Conservation (phyloP, 1,140 invertebrate species). For the Eupristina koningsbergeri region DNA sequence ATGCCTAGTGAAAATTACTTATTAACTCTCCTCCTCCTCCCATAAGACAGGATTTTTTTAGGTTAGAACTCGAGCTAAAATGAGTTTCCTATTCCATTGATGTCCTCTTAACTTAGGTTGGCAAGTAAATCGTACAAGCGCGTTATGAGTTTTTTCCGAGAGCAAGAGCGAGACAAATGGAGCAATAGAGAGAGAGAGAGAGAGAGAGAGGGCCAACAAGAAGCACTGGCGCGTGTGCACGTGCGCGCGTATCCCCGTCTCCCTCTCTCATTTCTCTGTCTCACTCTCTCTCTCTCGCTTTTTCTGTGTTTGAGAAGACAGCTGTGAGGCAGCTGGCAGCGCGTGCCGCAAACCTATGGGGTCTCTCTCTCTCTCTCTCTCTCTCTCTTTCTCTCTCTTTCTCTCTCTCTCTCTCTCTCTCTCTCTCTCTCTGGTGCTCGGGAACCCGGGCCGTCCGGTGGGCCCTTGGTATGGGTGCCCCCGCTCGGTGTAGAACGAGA, state of each 20-base stretch:
- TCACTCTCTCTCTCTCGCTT: conserved; percentile 1
- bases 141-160: background rate
- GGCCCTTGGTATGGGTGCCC: conserved; percentile 32
- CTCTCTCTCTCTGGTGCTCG: background rate
- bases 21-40: background rate
- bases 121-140: background rate
- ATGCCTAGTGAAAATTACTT: background rate
- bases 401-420: conserved; percentile 55
- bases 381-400: background rate
- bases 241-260: conserved; percentile 7
- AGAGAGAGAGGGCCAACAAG: background rate
- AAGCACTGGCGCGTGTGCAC: conserved; percentile 17
- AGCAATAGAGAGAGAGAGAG: no score
- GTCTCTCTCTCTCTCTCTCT: conserved; percentile 58
- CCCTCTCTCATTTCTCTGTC: no score
- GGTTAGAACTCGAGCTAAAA: background rate
- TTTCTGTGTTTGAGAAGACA: conserved; percentile 63
- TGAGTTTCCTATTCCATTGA: background rate
- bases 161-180: background rate
- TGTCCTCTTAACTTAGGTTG: background rate
- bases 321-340: conserved; percentile 73
- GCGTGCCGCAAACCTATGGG: conserved; percentile 74
- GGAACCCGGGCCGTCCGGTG: conserved; percentile 33
- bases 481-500: background rate
- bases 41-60: background rate